Evolutionary conservation across 1,140 invertebrate species (phyloP), one percentile per base, ranked within the genome.

Genomic region (Helicorthomorpha holstii): DNA sequence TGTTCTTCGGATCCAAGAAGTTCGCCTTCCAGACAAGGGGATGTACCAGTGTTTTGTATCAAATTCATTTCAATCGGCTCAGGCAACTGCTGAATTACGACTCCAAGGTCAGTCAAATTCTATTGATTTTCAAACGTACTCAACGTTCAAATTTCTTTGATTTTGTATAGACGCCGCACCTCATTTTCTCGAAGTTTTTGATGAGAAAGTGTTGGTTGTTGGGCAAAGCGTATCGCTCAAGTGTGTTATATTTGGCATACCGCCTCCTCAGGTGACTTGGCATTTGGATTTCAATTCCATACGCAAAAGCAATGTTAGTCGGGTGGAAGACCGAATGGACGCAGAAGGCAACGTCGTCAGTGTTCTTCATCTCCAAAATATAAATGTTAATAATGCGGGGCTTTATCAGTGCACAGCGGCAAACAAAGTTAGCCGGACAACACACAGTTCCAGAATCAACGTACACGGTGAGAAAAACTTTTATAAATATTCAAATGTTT

Each of bases 31-130:
- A 48, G 85, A 90, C 64, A 75, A 81, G 54, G 87, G 87, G 2
- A 82, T 89, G 74, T 94, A 91, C 69, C 87, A 90, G 58, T 95
- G 90, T 65, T 81, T 88, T 55, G 85, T 83, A 2, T 80, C 76
- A 56, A 86, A 89, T 58, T 81, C 85, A 52, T 82, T 80, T 64
- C 83, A 89, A 61, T 84, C 89, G 69, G 82, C 80, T 21, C 83
- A 88, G 63, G 83, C 83, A 0, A 80, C 79, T 14, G 78, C 85
- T 1, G 83, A 89, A 63, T 72, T 91, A 7, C 73, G 80, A 56
- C 76, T 92, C 56, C 85, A 88, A 58, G 84, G 86, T 90, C 72
- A 76, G 69, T 63, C 44, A 10, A 43, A 24, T 50, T 24, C 16
- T 14, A 21, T 21, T 7, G 16, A 34, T 34, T 34, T 34, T 16